Evolutionary conservation across 1,140 invertebrate genomes (phyloP).

Genomic region (Drosophila neocordata): DNA sequence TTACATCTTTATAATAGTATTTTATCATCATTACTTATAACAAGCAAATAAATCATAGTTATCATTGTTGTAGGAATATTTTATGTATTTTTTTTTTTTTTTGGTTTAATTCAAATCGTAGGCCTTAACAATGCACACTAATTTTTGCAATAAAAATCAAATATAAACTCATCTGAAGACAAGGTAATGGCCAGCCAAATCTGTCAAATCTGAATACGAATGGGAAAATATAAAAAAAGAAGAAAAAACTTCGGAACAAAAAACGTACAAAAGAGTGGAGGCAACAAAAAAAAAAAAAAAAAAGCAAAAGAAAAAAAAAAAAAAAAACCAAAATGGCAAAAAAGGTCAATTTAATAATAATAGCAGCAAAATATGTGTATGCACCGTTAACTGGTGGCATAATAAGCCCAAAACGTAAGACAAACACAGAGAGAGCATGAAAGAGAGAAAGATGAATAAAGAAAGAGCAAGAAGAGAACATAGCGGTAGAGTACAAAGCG

Average conservation of each 20-base stretch:
- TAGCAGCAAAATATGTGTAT: conserved; percentile 45
- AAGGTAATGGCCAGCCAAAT: conserved; percentile 31
- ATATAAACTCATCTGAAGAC: conserved; percentile 16
- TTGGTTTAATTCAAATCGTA: conserved; percentile 6
- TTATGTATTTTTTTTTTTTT: neutral
- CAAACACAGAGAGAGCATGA: conserved; percentile 4
- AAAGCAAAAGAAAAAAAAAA: conserved; percentile 28
- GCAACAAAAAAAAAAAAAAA: neutral
- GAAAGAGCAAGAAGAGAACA: conserved; percentile 29
- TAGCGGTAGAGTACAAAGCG: conserved; percentile 62
- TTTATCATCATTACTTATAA: conserved; percentile 4
- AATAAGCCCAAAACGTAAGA: conserved; percentile 38
- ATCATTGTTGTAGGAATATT: neutral
- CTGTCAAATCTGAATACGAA: conserved; percentile 60
- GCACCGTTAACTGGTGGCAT: conserved; percentile 75
- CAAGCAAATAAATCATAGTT: conserved; percentile 12
- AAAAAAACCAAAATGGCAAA: conserved; percentile 48
- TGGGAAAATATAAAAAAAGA: conserved; percentile 36
- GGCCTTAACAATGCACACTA: conserved; percentile 57
- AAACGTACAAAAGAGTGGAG: neutral
- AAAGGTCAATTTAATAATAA: conserved; percentile 79
- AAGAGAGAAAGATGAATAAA: conserved; percentile 1
- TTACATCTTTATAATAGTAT: neutral
- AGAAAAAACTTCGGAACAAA: neutral
- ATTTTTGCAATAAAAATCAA: conserved; percentile 56